These are phyloP conservation scores for Heliangelus exortis DNA, from an alignment of 2,797 vertebrate genomes.

Conservation along the genomic window DNA sequence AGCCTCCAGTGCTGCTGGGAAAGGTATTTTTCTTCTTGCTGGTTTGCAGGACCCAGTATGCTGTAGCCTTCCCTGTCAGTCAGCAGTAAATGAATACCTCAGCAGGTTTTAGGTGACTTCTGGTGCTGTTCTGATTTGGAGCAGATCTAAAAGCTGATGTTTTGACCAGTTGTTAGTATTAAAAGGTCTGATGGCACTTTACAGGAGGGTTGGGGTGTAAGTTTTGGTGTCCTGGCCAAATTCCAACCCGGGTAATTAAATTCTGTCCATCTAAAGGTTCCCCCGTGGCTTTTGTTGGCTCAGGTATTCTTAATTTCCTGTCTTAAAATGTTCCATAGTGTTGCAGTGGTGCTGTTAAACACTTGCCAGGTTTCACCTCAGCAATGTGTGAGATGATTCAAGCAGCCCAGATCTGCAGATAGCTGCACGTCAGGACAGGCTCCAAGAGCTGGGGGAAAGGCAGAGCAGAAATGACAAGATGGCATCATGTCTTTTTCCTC, in stretches of 20 bases:
- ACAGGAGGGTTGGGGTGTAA: constrained; percentile 10
- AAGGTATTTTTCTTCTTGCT: neutral
- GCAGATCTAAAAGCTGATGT: constrained; percentile 40
- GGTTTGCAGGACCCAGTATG: neutral
- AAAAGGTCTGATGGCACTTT: constrained; percentile 21
- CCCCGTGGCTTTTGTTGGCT: constrained; percentile 56
- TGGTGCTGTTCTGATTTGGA: neutral
- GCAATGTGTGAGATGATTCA: constrained; percentile 55
- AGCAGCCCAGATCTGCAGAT: constrained; percentile 6
- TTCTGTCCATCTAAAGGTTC: constrained; percentile 59
- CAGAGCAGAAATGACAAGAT: neutral
- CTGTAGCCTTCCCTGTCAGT: neutral
- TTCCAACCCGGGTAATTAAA: constrained; percentile 62
- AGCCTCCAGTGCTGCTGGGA: neutral
- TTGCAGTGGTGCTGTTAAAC: constrained; percentile 25
- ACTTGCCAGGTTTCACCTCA: constrained; percentile 51
- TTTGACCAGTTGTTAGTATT: constrained; percentile 38
- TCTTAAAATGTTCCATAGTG: constrained; percentile 42
- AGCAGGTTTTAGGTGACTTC: neutral
- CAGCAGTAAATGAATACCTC: neutral
- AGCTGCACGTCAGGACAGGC: neutral
- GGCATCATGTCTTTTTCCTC: neutral
- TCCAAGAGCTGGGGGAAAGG: neutral
- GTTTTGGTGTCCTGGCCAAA: constrained; percentile 47
- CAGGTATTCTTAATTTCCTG: constrained; percentile 59